Evolutionary conservation across 2,113 vertebrate species (phyloP).

Genomic region (Hippopotamus amphibius): DNA sequence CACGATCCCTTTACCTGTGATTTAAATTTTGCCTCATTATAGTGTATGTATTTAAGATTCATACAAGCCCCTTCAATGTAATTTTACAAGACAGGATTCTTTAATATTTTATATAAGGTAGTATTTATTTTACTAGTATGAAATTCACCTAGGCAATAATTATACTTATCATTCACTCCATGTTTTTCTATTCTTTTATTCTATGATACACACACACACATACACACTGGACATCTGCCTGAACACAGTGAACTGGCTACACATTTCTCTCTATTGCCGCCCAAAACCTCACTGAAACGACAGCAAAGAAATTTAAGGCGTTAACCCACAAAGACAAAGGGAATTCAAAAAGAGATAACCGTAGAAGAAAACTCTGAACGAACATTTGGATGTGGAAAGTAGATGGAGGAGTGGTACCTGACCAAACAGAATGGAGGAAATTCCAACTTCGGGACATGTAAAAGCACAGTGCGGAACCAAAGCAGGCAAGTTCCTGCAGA

Average conservation of each 20-base stretch:
- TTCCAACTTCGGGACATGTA: background rate
- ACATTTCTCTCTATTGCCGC: background rate
- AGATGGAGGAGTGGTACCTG: background rate
- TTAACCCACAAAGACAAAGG: background rate
- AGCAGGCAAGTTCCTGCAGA: background rate
- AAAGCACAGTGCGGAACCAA: background rate
- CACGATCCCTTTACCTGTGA: background rate
- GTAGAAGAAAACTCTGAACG: background rate
- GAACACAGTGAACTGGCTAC: background rate
- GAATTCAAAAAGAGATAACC: background rate
- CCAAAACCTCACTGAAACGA: constrained; percentile 2
- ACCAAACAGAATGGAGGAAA: background rate
- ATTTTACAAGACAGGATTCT: background rate
- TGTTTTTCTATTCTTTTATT: constrained; percentile 33
- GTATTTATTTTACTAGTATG: background rate
- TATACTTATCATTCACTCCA: background rate
- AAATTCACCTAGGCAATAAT: background rate
- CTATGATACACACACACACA: background rate
- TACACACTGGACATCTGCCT: background rate
- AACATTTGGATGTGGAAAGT: background rate
- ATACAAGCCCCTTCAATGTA: background rate
- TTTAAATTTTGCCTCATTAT: background rate
- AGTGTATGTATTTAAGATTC: background rate
- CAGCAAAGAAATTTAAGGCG: background rate
- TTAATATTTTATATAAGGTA: background rate